Base-by-base conservation (phyloP, 2,113 vertebrate genomes). In the chimpanzee (Pan troglodytes) region DNA sequence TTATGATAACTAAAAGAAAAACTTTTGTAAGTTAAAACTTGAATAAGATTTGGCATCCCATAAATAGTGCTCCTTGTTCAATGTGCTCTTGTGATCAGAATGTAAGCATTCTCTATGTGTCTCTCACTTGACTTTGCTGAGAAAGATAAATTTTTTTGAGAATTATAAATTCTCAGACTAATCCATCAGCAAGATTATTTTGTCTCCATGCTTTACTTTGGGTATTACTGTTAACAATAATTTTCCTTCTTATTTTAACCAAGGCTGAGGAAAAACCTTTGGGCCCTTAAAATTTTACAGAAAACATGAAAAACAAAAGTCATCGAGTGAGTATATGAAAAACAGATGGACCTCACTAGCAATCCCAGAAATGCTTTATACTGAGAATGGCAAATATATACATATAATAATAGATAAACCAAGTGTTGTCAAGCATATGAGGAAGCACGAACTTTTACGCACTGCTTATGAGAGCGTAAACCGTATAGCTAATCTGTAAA, bases 171-270 rank as follows among this genome's bases (percentile, higher is more conserved):
- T 83, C 30, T 78, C 38, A 68, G n/a, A 90, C 59, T 57, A 72
- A 72, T 52, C 16, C 8, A 57, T 16, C 43, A 84, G 48, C 7
- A 68, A 93, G 38, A 40, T 57, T 52, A 40, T 27, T 89, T 55
- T 27, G 59, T 87, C 68, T 87, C 27, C 68, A 78, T 78, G 13
- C 0, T 57, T 80, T 22, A 89, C 38, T 81, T 22, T 30, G 9
- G 7, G 10, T 76, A 45, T 81, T 52, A 43, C 27, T 73, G 12
- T 68, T 85, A 86, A 11, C 55, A 67, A 79, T 22, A 35, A 38
- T 90, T 87, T 86, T 86, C 88, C 67, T 92, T 80, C 22, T 70
- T 81, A 78, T 61, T 89, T 95, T 92, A 88, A 88, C 16, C 43
- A 81, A 95, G 23, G 23, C 12, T 94, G 8, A 91, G 38, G 25